Base-by-base conservation (phyloP, 2,888 invertebrate species). In the Acleris literana region DNA sequence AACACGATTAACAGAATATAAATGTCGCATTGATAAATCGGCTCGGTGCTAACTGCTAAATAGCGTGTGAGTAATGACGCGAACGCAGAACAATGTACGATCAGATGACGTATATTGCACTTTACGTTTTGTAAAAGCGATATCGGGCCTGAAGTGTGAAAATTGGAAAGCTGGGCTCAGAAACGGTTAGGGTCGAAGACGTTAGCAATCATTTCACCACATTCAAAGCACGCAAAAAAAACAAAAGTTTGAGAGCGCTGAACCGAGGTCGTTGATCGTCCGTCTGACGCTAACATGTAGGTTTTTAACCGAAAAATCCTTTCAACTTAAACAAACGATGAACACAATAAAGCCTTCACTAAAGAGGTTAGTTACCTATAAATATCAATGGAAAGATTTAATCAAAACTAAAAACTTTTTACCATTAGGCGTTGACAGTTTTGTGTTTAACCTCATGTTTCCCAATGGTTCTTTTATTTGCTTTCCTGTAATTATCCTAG, bases 1-100 rank as follows among this genome's bases (percentile, higher is more conserved):
- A 87, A 85, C 82, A 83, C 86, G 83, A 87, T 88, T 89, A 89
- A 85, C 87, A 83, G 86, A 87, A 87, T 89, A 88, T 87, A 88
- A 89, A 88, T 88, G 87, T 90, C 85, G 82, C 83, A 85, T 88
- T 87, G 90, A 91, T 90, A 87, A 87, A 90, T 90, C 87, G 87
- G 81, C 78, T 71, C 74, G 78, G 71, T 79, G 82, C 83, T 91
- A 92, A 92, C 91, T 87, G 87, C 88, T 90, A 90, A 89, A 92
- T 92, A 87, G 92, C 92, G 91, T 92, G 92, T 87, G 81, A 86
- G 82, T 89, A 90, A 91, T 87, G 85, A 83, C 77, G 70, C 68
- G 62, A 68, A 70, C 63, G 63, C 67, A 54, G 63, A 63, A 53
- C 56, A 69, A 71, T 52, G 29, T 20, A 49, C 56, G 65, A 20